These are phyloP conservation scores for Bugulina stolonifera DNA, from an alignment of 2,888 invertebrate genomes.

Conservation along the genomic window DNA sequence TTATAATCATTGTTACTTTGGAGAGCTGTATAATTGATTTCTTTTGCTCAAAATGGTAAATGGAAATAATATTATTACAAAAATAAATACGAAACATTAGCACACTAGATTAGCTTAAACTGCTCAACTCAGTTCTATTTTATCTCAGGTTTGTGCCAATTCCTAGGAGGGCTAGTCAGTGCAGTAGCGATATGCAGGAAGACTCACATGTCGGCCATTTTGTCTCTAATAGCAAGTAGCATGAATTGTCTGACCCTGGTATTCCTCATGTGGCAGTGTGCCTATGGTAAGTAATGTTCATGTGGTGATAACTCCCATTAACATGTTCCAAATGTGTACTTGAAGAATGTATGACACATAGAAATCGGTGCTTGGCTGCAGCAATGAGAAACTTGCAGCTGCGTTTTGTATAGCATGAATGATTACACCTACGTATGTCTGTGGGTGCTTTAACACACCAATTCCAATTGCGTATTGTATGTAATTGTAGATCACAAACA, in stretches of 20 bases:
- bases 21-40: not conserved
- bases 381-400: too few relatives aligned
- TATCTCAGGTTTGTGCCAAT: not conserved
- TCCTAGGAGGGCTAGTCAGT: not conserved
- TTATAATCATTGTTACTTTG: not conserved
- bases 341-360: too few relatives aligned
- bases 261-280: constrained; percentile 22
- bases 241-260: constrained; percentile 10
- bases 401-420: too few relatives aligned
- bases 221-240: not conserved
- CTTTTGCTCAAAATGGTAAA: not conserved
- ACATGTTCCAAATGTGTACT: too few relatives aligned
- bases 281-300: not conserved
- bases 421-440: too few relatives aligned
- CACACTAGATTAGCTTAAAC: not conserved
- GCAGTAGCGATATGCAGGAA: not conserved
- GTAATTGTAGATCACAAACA: too few relatives aligned
- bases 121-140: not conserved
- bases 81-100: not conserved
- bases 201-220: not conserved
- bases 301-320: not conserved
- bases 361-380: too few relatives aligned
- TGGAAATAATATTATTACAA: not conserved
- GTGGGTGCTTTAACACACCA: too few relatives aligned
- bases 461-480: too few relatives aligned